These are phyloP conservation scores for Dufourea novaeangliae DNA, from an alignment of 1,140 invertebrate species.

Conservation along the genomic window DNA sequence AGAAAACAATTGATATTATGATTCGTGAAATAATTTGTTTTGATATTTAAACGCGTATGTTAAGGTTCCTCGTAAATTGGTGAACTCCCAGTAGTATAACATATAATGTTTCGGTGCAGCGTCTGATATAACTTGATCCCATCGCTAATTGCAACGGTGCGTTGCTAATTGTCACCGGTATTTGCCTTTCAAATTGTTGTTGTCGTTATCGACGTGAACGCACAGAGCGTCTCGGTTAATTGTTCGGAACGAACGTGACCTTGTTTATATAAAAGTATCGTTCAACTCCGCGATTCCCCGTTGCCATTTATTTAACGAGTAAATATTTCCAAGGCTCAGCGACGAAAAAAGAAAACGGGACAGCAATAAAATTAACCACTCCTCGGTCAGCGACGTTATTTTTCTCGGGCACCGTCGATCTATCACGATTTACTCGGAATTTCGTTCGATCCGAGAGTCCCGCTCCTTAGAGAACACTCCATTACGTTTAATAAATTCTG, in stretches of 20 bases:
- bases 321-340: neutral
- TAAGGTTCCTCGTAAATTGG: neutral
- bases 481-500: slow-evolving; percentile 12
- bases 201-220: neutral
- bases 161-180: neutral
- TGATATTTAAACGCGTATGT: too few relatives aligned
- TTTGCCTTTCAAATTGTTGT: neutral
- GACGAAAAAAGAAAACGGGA: neutral
- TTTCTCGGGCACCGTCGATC: neutral
- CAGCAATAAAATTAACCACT: neutral
- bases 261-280: neutral
- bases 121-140: slow-evolving; percentile 14
- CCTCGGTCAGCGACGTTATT: slow-evolving; percentile 22
- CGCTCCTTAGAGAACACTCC: slow-evolving; percentile 35
- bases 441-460: neutral
- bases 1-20: too few relatives aligned
- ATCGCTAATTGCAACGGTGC: slow-evolving; percentile 1
- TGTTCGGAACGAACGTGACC: neutral
- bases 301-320: neutral
- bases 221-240: neutral
- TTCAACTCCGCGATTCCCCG: neutral
- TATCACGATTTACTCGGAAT: slow-evolving; percentile 1
- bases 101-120: neutral
- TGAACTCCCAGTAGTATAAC: neutral
- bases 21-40: too few relatives aligned